Evolutionary conservation across 2,888 invertebrate species (phyloP).

Genomic region (Platycheirus albimanus): DNA sequence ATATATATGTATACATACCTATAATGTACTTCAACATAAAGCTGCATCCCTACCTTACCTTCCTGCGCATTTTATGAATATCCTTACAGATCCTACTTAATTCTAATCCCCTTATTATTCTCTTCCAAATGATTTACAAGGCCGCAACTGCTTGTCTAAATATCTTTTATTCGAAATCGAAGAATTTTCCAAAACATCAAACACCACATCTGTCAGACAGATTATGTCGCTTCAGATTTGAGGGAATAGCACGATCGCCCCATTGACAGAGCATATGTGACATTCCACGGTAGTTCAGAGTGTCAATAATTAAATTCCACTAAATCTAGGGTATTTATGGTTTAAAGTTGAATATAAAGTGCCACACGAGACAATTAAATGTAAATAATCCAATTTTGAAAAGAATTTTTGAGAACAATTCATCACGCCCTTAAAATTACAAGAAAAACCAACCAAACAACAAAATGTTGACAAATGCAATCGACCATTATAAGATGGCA

Average conservation of each 20-base stretch:
- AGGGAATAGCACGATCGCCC: constrained; percentile 5
- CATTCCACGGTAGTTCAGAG: constrained; percentile 2
- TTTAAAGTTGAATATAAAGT: background rate
- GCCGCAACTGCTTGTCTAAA: constrained; percentile 6
- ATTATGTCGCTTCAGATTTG: constrained; percentile 29
- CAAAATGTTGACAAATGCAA: background rate
- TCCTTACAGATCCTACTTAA: constrained; percentile 15
- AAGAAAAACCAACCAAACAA: background rate
- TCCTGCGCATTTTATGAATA: background rate
- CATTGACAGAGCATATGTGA: constrained; percentile 14
- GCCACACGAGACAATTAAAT: constrained; percentile 12
- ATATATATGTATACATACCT: too few relatives aligned
- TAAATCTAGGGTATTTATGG: constrained; percentile 2
- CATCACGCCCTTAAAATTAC: background rate
- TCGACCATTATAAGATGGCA: background rate
- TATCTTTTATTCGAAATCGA: constrained; percentile 5
- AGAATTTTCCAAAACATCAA: constrained; percentile 4
- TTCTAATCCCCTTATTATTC: constrained; percentile 27
- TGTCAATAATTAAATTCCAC: constrained; percentile 26
- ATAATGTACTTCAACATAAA: too few relatives aligned
- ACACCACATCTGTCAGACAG: constrained; percentile 44
- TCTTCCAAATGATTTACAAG: constrained; percentile 41
- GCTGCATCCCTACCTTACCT: too few relatives aligned
- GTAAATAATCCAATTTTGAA: constrained; percentile 18
- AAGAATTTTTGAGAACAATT: background rate